Evolutionary conservation across 2,888 invertebrate genomes (phyloP).

Genomic region (Baronia brevicornis): DNA sequence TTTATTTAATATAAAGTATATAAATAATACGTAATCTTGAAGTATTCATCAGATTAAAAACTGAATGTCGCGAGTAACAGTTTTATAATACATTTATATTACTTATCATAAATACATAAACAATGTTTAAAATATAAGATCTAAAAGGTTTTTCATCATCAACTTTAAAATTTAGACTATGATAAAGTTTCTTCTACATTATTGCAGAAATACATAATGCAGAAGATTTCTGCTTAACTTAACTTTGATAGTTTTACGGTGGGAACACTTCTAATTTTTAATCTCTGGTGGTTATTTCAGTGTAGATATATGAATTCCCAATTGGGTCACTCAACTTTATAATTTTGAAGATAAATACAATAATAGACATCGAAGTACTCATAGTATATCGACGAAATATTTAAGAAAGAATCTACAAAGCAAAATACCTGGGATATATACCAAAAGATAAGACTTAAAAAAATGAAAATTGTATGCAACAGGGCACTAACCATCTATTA

Average conservation of each 20-base stretch:
- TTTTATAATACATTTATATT: constrained; percentile 9
- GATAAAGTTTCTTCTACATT: constrained; percentile 35
- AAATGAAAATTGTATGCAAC: constrained; percentile 18
- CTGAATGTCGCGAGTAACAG: constrained; percentile 9
- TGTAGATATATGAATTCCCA: constrained; percentile 37
- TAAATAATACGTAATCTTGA: constrained; percentile 32
- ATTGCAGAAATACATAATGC: constrained; percentile 45
- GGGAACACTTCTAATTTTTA: constrained; percentile 64
- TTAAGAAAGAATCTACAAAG: background rate
- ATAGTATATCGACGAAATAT: constrained; percentile 18
- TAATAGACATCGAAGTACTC: constrained; percentile 22
- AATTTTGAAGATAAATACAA: constrained; percentile 16
- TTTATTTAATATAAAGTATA: constrained; percentile 32
- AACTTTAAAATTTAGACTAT: constrained; percentile 30
- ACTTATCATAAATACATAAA: constrained; percentile 15
- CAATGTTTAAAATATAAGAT: constrained; percentile 18
- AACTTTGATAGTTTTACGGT: constrained; percentile 67
- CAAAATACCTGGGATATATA: background rate
- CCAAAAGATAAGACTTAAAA: constrained; percentile 7
- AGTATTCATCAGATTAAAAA: constrained; percentile 18
- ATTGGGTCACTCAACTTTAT: constrained; percentile 18
- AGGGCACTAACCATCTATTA: constrained; percentile 25
- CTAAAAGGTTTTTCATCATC: constrained; percentile 24
- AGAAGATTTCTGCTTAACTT: constrained; percentile 45
- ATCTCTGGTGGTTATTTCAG: constrained; percentile 63